A percentile compares a stretch with the other conserved stretches of the same genome.
Conservation (phyloP, 2,888 invertebrate genomes). For the Heliconius cydno region DNA sequence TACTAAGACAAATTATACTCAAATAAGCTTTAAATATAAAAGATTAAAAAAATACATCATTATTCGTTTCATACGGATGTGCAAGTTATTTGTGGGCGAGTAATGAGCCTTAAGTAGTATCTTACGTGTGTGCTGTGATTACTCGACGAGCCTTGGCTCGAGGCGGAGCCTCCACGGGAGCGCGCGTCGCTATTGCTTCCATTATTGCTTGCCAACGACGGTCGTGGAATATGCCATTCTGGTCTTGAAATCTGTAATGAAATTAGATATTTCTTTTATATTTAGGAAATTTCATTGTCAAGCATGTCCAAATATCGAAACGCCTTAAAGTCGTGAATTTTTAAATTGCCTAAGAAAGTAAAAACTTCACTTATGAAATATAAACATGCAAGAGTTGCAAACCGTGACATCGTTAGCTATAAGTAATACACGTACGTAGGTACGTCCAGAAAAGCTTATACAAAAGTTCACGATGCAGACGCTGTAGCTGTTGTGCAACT, state of each 20-base stretch:
- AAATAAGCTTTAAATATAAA: not conserved
- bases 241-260: slow-evolving; percentile 66
- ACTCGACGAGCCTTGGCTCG: slow-evolving; percentile 84
- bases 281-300: slow-evolving; percentile 3
- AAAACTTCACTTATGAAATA: slow-evolving; percentile 31
- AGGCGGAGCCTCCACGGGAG: slow-evolving; percentile 85
- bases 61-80: slow-evolving; percentile 12
- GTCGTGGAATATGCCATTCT: slow-evolving; percentile 92
- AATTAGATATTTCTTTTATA: slow-evolving; percentile 2
- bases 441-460: slow-evolving; percentile 32
- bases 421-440: slow-evolving; percentile 15
- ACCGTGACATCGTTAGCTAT: slow-evolving; percentile 29
- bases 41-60: not conserved
- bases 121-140: slow-evolving; percentile 92
- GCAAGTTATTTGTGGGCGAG: slow-evolving; percentile 22
- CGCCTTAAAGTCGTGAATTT: slow-evolving; percentile 16
- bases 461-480: slow-evolving; percentile 24
- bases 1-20: not conserved
- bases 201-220: slow-evolving; percentile 85
- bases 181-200: slow-evolving; percentile 71
- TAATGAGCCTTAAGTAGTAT: slow-evolving; percentile 38
- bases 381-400: slow-evolving; percentile 33
- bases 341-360: slow-evolving; percentile 35
- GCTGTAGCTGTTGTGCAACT: slow-evolving; percentile 30
- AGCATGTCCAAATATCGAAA: slow-evolving; percentile 4